phyloP scores from a whole-genome alignment of 2,888 invertebrate species.

The Hydriomena furcata region DNA sequence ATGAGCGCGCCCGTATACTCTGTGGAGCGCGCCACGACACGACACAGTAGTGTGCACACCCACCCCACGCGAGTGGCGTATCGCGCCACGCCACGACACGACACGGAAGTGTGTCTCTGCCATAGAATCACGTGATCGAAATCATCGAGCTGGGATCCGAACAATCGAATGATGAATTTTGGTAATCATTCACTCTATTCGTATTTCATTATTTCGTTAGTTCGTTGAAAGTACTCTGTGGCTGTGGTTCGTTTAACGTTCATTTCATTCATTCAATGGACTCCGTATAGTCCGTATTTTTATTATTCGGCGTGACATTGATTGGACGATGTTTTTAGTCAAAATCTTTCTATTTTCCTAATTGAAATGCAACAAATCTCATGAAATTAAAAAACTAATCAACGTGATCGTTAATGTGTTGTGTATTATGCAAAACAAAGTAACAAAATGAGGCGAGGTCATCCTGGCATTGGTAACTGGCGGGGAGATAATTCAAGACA shows the following conservation, averaged over 20 bases:
- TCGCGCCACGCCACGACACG: too few species aligned
- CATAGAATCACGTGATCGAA: too few species aligned
- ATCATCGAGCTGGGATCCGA: too few species aligned
- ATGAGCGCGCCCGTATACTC: too few species aligned
- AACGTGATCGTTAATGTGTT: conserved; percentile 27
- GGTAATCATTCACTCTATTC: too few species aligned
- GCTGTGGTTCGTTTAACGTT: background rate
- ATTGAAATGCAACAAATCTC: background rate
- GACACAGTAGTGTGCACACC: too few species aligned
- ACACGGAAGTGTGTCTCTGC: too few species aligned
- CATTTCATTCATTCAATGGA: conserved; percentile 17
- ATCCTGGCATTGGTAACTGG: conserved; percentile 70
- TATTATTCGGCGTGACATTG: conserved; percentile 60
- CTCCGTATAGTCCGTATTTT: conserved; percentile 39
- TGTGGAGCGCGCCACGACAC: too few species aligned
- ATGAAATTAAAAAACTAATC: background rate
- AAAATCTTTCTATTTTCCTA: conserved; percentile 13
- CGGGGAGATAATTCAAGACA: conserved; percentile 70
- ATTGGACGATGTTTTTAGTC: conserved; percentile 46
- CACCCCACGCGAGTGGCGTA: too few species aligned
- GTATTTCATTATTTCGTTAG: too few species aligned
- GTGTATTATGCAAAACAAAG: conserved; percentile 56
- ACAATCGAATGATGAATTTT: too few species aligned
- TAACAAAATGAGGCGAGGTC: conserved; percentile 77
- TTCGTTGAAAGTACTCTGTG: too few species aligned